Evolutionary conservation across 1,140 invertebrate species (phyloP), one percentile per base, ranked within the genome.

Genomic region (Dryas iulia): DNA sequence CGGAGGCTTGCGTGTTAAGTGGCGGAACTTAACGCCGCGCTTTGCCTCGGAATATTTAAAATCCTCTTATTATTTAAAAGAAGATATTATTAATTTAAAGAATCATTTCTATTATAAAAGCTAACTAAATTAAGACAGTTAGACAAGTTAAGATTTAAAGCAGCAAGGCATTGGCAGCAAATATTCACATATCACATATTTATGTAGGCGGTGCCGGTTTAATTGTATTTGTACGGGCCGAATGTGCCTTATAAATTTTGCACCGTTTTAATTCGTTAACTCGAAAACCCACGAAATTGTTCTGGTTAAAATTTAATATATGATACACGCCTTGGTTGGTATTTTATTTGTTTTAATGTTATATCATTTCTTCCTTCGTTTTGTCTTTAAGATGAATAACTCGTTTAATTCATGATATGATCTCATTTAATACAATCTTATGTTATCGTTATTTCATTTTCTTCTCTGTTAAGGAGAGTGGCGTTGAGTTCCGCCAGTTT

Each of bases 301-400:
- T 73, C 59, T 54, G 66, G 67, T 73, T 69, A 66, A 59, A 74
- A 74, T 68, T 74, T 71, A 66, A 74, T 74, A 66, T 71, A 59
- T 24, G 47, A 59, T 69, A 71, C 64, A 52, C 35, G 30, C 24
- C n/a, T 66, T 59, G 31, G 33, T 26, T 26, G 24, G 53, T 14
- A 52, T 63, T 69, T 69, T 69, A 69, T 69, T 69, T 69, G 35
- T 5, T 33, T 59, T 33, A 63, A 64, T 63, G 52, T 69, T 69
- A 60, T 54, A 60, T 47, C n/a, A 26, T 28, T 47, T 31, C 30
- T 21, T 18, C 26, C 7, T 47, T 47, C 21, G 7, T 6, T 8
- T 18, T 21, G 2, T 3, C 8, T 11, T 18, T 21, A 18, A 47
- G 14, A 0, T 0, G 14, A 18, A 18, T 39, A 21, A 47, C 2